A percentile compares a stretch with the other conserved stretches of the same genome.
Evolutionary conservation across 1,140 invertebrate genomes (phyloP).

Genomic region (Hestina assimilis): DNA sequence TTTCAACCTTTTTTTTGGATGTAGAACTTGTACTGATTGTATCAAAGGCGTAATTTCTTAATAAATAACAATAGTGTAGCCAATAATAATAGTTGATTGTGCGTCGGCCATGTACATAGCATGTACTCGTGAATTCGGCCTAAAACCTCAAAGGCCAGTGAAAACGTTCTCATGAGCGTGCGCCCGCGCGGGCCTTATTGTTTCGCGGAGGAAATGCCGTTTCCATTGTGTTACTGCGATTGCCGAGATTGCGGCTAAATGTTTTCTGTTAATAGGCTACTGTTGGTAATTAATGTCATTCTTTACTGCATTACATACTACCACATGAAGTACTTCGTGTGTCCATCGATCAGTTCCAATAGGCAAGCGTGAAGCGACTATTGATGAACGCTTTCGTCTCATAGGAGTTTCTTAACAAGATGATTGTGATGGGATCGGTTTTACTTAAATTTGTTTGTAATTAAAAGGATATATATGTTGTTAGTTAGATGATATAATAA

Average conservation of each 20-base stretch:
- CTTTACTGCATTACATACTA: too few relatives aligned
- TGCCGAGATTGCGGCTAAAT: conserved; percentile 1
- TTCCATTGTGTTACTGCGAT: conserved; percentile 19
- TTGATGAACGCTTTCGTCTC: too few relatives aligned
- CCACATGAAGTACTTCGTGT: too few relatives aligned
- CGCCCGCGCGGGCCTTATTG: conserved; percentile 12
- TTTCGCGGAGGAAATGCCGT: conserved; percentile 25
- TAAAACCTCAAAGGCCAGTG: conserved; percentile 15
- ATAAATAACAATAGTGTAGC: background rate
- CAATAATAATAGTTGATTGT: background rate
- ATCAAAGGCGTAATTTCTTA: background rate
- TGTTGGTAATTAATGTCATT: conserved; percentile 8
- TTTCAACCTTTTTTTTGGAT: background rate
- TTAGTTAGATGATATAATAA: too few relatives aligned
- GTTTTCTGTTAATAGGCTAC: conserved; percentile 7
- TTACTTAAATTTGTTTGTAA: too few relatives aligned
- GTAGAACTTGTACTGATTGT: background rate
- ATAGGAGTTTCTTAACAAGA: too few relatives aligned
- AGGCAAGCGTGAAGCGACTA: too few relatives aligned
- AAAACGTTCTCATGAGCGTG: conserved; percentile 25
- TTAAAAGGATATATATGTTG: too few relatives aligned
- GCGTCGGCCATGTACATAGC: background rate
- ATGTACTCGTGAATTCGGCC: background rate
- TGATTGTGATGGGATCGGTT: too few relatives aligned
- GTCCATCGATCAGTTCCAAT: too few relatives aligned